Percentiles rank a stretch among this genome's conserved stretches.
These are phyloP conservation scores for Didymodactylos carnosus DNA, from an alignment of 2,888 invertebrate species.

Conservation along the genomic window DNA sequence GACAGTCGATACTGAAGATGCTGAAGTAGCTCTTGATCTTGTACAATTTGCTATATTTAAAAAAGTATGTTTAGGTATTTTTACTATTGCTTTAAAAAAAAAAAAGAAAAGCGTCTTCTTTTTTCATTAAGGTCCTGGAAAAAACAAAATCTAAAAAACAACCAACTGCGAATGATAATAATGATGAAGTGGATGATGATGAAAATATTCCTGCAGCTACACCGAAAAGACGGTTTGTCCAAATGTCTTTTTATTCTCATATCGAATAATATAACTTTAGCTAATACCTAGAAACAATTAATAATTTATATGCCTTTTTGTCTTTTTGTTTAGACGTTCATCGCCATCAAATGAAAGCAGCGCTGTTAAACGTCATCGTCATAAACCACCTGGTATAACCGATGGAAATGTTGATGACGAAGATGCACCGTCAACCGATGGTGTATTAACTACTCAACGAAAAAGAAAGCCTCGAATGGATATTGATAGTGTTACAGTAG, in stretches of 20 bases:
- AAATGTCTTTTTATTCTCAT: background rate
- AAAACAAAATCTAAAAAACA: constrained; percentile 4
- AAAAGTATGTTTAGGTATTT: constrained; percentile 42
- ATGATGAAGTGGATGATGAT: constrained; percentile 1
- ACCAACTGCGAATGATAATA: background rate
- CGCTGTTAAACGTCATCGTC: background rate
- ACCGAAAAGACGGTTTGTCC: background rate
- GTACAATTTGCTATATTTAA: constrained; percentile 89
- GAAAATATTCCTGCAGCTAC: background rate
- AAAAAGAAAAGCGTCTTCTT: background rate
- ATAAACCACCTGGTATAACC: background rate
- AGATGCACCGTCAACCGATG: no score
- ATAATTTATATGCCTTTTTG: background rate
- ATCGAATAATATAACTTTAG: no score
- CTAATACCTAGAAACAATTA: no score
- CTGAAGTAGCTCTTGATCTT: constrained; percentile 69
- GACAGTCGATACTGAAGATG: constrained; percentile 62
- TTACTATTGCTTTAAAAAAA: background rate
- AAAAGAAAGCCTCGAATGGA: no score
- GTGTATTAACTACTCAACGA: no score
- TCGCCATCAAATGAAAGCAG: background rate
- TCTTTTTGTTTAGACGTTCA: background rate
- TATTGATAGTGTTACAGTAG: background rate
- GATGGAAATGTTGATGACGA: background rate
- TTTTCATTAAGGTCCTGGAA: background rate